phyloP scores from a whole-genome alignment of 2,113 vertebrate species.

The Apeltes quadracus region DNA sequence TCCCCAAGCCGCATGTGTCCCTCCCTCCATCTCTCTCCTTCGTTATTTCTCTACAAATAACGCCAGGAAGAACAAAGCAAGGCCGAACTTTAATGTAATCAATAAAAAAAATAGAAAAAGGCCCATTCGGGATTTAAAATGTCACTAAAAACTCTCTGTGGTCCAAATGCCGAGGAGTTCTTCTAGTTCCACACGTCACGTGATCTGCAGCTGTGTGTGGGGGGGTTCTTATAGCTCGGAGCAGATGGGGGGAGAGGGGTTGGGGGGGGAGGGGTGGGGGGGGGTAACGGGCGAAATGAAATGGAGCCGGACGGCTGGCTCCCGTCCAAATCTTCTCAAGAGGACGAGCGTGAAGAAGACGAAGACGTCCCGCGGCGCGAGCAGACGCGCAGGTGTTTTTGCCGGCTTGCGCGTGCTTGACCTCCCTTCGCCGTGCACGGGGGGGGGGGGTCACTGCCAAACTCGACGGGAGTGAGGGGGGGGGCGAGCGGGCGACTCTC shows the following conservation, averaged over 20 bases:
- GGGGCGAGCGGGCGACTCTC: conserved; percentile 33
- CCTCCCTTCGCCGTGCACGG: conserved; percentile 60
- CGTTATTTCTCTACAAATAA: not conserved
- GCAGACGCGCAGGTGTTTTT: conserved; percentile 66
- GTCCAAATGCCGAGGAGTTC: not conserved
- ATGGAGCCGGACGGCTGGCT: conserved; percentile 14
- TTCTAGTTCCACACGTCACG: not conserved
- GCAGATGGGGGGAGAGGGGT: too few species aligned
- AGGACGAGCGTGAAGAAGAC: conserved; percentile 28
- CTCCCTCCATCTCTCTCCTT: not conserved
- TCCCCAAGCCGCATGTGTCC: not conserved
- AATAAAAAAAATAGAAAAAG: not conserved
- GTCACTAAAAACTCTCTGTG: not conserved
- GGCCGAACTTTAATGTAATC: not conserved
- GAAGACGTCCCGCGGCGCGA: conserved; percentile 38
- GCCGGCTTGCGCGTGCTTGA: too few species aligned
- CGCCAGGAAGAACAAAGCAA: not conserved
- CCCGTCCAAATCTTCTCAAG: conserved; percentile 3
- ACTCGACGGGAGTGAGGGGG: too few species aligned
- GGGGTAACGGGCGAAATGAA: too few species aligned
- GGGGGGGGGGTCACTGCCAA: conserved; percentile 52
- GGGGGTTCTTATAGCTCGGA: not conserved
- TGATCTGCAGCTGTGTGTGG: not conserved
- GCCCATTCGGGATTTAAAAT: not conserved
- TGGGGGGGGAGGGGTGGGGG: too few species aligned